Evolutionary conservation across 1,140 invertebrate species (phyloP), one percentile per base, ranked within the genome.

Genomic region (Eriosoma lanigerum): DNA sequence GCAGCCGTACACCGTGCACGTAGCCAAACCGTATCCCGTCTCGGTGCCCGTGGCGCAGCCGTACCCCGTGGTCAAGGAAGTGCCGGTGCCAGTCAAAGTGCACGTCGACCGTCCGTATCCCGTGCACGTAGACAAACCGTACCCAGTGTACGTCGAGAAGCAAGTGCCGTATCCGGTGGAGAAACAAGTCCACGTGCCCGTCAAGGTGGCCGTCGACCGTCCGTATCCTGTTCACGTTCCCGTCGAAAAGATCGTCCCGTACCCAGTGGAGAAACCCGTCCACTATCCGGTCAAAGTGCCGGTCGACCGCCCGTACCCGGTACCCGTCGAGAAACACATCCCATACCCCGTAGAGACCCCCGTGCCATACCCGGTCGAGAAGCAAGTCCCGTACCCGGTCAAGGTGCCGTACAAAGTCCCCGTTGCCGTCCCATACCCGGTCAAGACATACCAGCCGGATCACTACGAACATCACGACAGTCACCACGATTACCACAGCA

Each of bases 11-110:
- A 89, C 91, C 0, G 88, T 92, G 70, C 91, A 91, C 0, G 88
- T 93, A 64, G 91, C 92, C 84, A 92, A 92, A 83, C 89, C 90
- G 68, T 88, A 93, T 3, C 92, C 92, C 0, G 91, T 90, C 85
- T 89, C 91, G 5, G 90, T 91, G 3, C 90, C 92, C 81, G 93
- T 92, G 84, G 88, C 91, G 66, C 88, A 93, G 12, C 91, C 91
- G 0, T 91, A 92, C 83, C 91, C 91, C 6, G 89, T 93, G 6
- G 90, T 92, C 84, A 93, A 93, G 82, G 90, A 89, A 68, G 88
- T 92, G 10, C 91, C 92, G 1, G 90, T 91, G 68, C 88, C 88
- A 66, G 88, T 92, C 3, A 89, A 93, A 82, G 82, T 82, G 21
- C 82, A 82, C 32, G 82, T 84, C 19, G 83, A 84, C 54, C 80